Conservation (phyloP, 2,113 vertebrate species). For the Aleadryas rufinucha region DNA sequence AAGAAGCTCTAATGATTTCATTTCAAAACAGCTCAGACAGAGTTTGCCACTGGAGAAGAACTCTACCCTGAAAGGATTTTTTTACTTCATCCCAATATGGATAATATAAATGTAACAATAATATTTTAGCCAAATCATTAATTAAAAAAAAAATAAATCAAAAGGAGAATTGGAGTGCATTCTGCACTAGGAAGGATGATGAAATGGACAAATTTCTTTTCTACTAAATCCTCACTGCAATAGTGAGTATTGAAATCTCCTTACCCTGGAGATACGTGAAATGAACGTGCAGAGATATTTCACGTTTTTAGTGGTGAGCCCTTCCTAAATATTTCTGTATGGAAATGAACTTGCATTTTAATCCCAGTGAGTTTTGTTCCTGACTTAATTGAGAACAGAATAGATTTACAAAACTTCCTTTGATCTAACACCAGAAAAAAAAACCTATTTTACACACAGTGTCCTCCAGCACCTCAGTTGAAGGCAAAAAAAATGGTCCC, state of each 20-base stretch:
- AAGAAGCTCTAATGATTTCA: not conserved
- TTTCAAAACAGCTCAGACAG: not conserved
- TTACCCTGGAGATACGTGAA: not conserved
- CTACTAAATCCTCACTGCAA: not conserved
- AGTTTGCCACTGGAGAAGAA: not conserved
- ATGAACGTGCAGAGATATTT: not conserved
- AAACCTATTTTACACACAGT: not conserved
- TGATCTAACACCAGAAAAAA: not conserved
- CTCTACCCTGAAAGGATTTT: not conserved
- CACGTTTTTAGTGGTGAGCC: not conserved
- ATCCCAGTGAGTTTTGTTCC: not conserved
- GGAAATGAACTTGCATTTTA: not conserved
- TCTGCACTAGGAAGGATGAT: not conserved
- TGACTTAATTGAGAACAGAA: not conserved
- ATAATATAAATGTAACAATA: not conserved
- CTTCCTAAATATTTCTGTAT: not conserved
- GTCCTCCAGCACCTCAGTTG: not conserved
- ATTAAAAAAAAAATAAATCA: no score
- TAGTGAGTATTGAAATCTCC: not conserved
- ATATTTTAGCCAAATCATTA: not conserved
- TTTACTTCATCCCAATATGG: not conserved
- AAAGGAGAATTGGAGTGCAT: not conserved
- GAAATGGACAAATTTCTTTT: not conserved
- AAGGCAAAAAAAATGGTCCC: not conserved
- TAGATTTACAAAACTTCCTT: not conserved